Evolutionary conservation across 1,140 invertebrate genomes (phyloP).

Genomic region (Xylocopa sonorina): DNA sequence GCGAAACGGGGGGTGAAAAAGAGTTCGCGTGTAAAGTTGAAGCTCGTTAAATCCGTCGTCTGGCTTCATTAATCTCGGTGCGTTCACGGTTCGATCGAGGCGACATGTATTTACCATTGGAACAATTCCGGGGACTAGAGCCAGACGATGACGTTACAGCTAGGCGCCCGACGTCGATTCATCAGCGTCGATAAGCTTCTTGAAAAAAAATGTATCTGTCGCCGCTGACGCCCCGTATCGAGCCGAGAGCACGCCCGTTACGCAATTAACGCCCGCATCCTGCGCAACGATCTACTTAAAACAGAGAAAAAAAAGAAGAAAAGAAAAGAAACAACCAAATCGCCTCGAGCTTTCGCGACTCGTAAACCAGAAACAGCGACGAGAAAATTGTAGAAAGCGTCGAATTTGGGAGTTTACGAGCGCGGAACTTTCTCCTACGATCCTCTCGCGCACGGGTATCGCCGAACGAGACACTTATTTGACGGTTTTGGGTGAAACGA

Average conservation of each 20-base stretch:
- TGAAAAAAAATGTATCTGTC: slow-evolving; percentile 60
- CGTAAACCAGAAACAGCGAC: too few species aligned
- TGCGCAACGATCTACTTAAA: slow-evolving; percentile 41
- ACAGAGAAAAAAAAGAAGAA: too few species aligned
- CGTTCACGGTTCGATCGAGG: background rate
- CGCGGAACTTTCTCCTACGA: too few species aligned
- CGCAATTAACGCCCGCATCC: slow-evolving; percentile 63
- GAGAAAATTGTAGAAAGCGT: too few species aligned
- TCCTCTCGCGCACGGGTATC: too few species aligned
- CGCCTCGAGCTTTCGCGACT: too few species aligned
- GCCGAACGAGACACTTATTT: too few species aligned
- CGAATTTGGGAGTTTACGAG: too few species aligned
- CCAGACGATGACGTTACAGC: slow-evolving; percentile 43
- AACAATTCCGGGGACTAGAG: slow-evolving; percentile 30
- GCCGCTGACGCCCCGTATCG: slow-evolving; percentile 24
- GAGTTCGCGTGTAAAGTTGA: too few species aligned
- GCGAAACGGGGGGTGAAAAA: too few species aligned
- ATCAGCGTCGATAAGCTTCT: slow-evolving; percentile 62
- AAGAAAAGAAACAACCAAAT: too few species aligned
- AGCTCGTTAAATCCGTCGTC: background rate
- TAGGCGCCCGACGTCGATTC: slow-evolving; percentile 55
- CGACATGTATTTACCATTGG: slow-evolving; percentile 11
- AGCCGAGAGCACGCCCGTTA: slow-evolving; percentile 52
- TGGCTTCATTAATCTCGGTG: background rate
- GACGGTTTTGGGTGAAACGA: too few species aligned